These are phyloP conservation scores for Tenrec ecaudatus DNA, from an alignment of 2,113 vertebrate genomes.

Conservation along the genomic window DNA sequence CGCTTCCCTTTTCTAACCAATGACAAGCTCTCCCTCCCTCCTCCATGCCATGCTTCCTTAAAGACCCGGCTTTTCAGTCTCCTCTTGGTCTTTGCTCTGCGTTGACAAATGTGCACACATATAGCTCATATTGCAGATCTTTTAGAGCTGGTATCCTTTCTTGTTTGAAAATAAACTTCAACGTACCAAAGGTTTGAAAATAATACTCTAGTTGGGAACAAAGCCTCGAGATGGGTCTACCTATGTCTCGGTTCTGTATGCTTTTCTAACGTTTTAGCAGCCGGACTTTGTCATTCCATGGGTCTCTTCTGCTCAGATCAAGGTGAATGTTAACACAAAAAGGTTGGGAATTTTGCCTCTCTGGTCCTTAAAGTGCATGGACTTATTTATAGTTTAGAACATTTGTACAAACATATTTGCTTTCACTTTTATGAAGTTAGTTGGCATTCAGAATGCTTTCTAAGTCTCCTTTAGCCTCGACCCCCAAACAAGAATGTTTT, in stretches of 20 bases:
- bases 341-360: background rate
- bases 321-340: background rate
- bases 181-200: background rate
- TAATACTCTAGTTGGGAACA: background rate
- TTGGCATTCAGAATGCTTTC: conserved; percentile 34
- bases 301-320: background rate
- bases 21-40: background rate
- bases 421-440: conserved; percentile 31
- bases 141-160: background rate
- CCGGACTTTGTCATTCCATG: background rate
- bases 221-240: background rate
- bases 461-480: conserved; percentile 26
- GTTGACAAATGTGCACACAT: background rate
- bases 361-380: background rate
- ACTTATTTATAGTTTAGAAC: conserved; percentile 28
- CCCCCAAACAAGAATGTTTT: conserved; percentile 43
- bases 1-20: background rate
- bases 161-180: conserved; percentile 6
- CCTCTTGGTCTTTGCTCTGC: background rate
- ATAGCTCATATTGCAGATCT: background rate
- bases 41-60: background rate
- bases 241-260: background rate
- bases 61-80: background rate
- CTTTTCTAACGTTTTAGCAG: background rate
- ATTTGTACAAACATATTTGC: background rate